Evolutionary conservation across 2,797 vertebrate genomes (phyloP).

Genomic region (Erithacus rubecula): DNA sequence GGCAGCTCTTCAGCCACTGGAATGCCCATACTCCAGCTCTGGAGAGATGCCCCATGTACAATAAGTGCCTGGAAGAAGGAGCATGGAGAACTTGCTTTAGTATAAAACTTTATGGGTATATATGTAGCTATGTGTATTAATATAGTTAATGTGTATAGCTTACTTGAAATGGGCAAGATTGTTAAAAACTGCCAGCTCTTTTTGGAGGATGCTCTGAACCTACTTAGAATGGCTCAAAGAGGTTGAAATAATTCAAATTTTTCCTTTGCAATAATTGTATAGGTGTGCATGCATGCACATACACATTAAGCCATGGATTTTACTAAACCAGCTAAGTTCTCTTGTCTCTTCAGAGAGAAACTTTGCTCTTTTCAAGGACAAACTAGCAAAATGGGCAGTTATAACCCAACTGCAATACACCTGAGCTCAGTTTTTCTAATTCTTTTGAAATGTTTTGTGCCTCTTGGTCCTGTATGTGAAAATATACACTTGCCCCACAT

Average conservation of each 20-base stretch:
- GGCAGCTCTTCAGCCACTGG: neutral
- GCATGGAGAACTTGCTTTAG: neutral
- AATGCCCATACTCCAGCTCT: neutral
- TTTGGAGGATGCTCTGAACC: neutral
- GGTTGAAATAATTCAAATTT: neutral
- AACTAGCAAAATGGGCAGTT: neutral
- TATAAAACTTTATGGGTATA: neutral
- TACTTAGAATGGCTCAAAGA: neutral
- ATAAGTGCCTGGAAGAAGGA: neutral
- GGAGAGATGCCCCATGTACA: neutral
- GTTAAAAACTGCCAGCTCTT: neutral
- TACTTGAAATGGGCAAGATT: neutral
- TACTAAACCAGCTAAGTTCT: neutral
- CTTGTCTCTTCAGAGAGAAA: neutral
- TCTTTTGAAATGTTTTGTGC: neutral
- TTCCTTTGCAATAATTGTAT: neutral
- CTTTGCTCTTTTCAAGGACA: neutral
- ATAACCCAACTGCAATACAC: neutral
- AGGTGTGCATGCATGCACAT: neutral
- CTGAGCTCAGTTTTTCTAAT: neutral
- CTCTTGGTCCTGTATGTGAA: neutral
- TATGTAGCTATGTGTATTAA: neutral
- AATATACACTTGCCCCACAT: neutral
- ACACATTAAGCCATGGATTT: neutral
- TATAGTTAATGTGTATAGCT: neutral